These are phyloP conservation scores for Berghia stephanieae DNA, from an alignment of 1,140 invertebrate genomes.

Conservation along the genomic window DNA sequence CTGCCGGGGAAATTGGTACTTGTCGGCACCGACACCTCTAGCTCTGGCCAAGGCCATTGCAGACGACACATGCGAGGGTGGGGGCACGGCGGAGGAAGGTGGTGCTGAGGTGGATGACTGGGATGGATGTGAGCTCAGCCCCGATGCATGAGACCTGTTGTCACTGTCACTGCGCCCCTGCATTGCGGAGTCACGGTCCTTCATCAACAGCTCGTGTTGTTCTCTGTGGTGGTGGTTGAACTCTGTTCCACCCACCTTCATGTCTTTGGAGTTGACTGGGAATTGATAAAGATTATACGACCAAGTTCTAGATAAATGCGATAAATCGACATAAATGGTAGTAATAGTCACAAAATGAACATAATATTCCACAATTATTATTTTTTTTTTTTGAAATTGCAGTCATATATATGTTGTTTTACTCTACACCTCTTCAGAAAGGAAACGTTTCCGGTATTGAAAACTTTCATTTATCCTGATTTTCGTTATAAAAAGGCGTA, in stretches of 20 bases:
- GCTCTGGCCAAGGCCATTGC: slow-evolving; percentile 34
- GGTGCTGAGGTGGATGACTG: slow-evolving; percentile 51
- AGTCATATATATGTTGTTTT: too few species aligned
- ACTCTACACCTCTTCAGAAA: too few species aligned
- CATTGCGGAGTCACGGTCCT: slow-evolving; percentile 54
- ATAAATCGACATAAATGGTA: too few species aligned
- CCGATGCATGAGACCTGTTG: slow-evolving; percentile 78
- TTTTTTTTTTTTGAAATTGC: too few species aligned
- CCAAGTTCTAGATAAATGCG: too few species aligned
- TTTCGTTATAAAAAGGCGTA: too few species aligned
- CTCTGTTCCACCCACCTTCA: slow-evolving; percentile 59
- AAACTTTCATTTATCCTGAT: too few species aligned
- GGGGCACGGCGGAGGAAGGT: slow-evolving; percentile 69
- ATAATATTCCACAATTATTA: too few species aligned
- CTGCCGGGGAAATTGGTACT: slow-evolving; percentile 77
- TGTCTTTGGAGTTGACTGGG: slow-evolving; percentile 29
- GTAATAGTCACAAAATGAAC: too few species aligned
- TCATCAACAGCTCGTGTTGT: slow-evolving; percentile 61
- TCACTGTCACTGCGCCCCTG: slow-evolving; percentile 74
- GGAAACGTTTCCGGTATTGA: too few species aligned
- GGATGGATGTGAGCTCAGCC: slow-evolving; percentile 60
- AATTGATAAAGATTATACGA: slow-evolving; percentile 14
- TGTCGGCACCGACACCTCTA: slow-evolving; percentile 77
- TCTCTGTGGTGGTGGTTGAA: slow-evolving; percentile 72
- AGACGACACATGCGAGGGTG: not conserved